phyloP scores from a whole-genome alignment of 2,888 invertebrate genomes.

The Idaea straminata region DNA sequence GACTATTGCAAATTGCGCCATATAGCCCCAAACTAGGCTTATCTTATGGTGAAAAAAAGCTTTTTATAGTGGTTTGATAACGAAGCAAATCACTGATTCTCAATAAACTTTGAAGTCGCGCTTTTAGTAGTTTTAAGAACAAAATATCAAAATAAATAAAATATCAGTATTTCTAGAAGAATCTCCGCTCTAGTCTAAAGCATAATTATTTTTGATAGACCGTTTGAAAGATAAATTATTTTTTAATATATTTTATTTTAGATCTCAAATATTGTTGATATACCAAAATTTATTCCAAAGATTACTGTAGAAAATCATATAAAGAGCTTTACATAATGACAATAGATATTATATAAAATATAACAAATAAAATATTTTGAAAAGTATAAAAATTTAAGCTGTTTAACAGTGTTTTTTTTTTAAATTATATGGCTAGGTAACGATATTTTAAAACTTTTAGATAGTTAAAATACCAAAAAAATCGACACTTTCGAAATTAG shows the following conservation, averaged over 20 bases:
- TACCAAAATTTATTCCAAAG: constrained; percentile 63
- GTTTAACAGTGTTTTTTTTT: constrained; percentile 44
- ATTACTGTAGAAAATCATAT: constrained; percentile 32
- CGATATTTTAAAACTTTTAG: neutral
- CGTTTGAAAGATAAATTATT: constrained; percentile 29
- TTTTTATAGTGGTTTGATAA: no score
- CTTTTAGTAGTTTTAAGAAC: constrained; percentile 9
- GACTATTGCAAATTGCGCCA: no score
- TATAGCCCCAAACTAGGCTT: no score
- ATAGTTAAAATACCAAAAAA: neutral
- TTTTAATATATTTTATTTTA: constrained; percentile 33
- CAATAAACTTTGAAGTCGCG: no score
- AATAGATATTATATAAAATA: constrained; percentile 50
- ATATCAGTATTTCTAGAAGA: constrained; percentile 12
- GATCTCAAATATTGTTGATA: constrained; percentile 55
- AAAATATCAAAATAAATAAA: constrained; percentile 9
- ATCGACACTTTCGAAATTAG: no score
- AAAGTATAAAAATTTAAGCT: constrained; percentile 43
- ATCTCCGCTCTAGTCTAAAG: constrained; percentile 22
- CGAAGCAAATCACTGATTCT: no score
- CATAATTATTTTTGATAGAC: constrained; percentile 24
- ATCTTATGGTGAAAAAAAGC: no score
- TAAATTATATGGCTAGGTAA: constrained; percentile 12
- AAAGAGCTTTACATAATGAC: constrained; percentile 67
- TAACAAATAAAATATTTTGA: constrained; percentile 33